Percentiles rank a stretch among this genome's conserved stretches.
phyloP scores from a whole-genome alignment of 2,888 invertebrate species.

The Heliconius hortense region DNA sequence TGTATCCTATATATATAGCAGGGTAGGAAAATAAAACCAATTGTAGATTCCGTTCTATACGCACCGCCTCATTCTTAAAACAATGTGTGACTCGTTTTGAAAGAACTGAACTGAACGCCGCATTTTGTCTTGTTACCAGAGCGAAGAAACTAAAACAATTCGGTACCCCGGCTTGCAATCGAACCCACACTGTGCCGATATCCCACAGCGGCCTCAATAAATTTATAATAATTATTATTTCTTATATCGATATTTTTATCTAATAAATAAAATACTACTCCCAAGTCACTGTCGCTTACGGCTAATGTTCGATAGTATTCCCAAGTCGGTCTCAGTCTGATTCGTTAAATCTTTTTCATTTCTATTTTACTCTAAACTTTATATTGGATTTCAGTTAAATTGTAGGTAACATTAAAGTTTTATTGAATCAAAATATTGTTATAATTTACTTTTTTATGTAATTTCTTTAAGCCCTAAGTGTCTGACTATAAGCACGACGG shows the following conservation, averaged over 20 bases:
- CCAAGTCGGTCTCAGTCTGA: constrained; percentile 4
- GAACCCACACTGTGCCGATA: not conserved
- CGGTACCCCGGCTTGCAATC: not conserved
- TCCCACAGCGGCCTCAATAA: too few species aligned
- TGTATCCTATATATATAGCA: too few species aligned
- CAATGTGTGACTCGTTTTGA: too few species aligned
- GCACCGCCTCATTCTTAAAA: too few species aligned
- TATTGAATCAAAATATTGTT: not conserved
- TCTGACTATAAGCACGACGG: not conserved
- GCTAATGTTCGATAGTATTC: constrained; percentile 13
- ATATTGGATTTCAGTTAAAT: constrained; percentile 1
- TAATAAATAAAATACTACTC: not conserved
- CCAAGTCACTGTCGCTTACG: constrained; percentile 5
- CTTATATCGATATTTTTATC: not conserved
- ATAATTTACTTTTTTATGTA: not conserved
- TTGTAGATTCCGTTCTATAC: too few species aligned
- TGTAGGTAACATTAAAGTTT: not conserved
- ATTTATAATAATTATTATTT: not conserved
- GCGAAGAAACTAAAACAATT: not conserved
- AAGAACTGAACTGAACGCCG: too few species aligned
- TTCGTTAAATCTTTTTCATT: constrained; percentile 17
- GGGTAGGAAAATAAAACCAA: too few species aligned
- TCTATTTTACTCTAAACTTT: constrained; percentile 9
- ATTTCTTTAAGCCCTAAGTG: not conserved
- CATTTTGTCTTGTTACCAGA: not conserved